phyloP scores from a whole-genome alignment of 2,113 vertebrate species.

The Cynocephalus volans region DNA sequence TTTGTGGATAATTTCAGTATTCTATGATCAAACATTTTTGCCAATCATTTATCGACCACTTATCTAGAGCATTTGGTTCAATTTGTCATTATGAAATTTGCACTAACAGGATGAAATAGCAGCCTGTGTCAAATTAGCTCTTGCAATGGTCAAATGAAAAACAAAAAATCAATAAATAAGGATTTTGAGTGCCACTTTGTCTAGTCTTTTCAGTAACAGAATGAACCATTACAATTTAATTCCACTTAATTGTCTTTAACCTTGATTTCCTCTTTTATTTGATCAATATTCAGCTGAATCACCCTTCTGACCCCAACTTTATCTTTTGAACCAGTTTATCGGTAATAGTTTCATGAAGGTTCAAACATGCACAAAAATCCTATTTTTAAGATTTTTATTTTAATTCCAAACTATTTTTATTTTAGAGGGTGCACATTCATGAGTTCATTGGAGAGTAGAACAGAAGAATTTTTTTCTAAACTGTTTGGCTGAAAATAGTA shows the following conservation, averaged over 20 bases:
- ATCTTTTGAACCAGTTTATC: background rate
- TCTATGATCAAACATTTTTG: background rate
- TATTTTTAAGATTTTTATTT: slow-evolving; percentile 38
- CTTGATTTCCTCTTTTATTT: slow-evolving; percentile 45
- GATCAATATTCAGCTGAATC: background rate
- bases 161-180: slow-evolving; percentile 40
- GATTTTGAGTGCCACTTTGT: background rate
- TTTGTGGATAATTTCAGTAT: slow-evolving; percentile 8
- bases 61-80: slow-evolving; percentile 30
- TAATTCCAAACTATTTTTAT: slow-evolving; percentile 36
- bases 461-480: background rate
- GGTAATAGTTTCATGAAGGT: background rate
- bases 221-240: slow-evolving; percentile 41
- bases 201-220: background rate
- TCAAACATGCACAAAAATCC: background rate
- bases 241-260: background rate
- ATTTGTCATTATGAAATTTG: background rate
- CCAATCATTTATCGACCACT: background rate
- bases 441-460: slow-evolving; percentile 9
- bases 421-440: slow-evolving; percentile 1
- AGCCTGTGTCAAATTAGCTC: background rate
- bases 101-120: background rate
- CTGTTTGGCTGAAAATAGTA: slow-evolving; percentile 10
- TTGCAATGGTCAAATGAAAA: slow-evolving; percentile 31
- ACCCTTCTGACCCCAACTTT: background rate